Percentiles rank a stretch among this genome's conserved stretches.
These are phyloP conservation scores for Hycleus phaleratus DNA, from an alignment of 1,140 invertebrate species.

Conservation along the genomic window DNA sequence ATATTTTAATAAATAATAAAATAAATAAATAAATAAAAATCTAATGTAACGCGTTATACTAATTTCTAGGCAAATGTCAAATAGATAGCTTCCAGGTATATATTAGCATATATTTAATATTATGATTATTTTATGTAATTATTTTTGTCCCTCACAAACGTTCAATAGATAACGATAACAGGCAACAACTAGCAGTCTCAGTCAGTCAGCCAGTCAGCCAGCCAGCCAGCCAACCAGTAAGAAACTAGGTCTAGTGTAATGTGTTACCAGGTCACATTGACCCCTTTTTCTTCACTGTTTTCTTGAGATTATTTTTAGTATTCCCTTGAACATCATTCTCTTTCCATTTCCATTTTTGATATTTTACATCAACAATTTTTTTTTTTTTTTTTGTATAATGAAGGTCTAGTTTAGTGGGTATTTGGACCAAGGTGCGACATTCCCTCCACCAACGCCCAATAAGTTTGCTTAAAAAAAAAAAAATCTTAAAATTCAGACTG, in stretches of 20 bases:
- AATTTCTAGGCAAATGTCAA: too few species aligned
- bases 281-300: constrained; percentile 16
- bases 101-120: too few species aligned
- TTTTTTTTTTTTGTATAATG: constrained; percentile 24
- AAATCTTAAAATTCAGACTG: background rate
- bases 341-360: background rate
- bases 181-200: too few species aligned
- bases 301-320: constrained; percentile 13
- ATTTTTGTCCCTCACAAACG: background rate
- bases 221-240: background rate
- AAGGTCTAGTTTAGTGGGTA: constrained; percentile 51
- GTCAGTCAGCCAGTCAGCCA: too few species aligned
- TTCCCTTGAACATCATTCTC: constrained; percentile 3
- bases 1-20: too few species aligned
- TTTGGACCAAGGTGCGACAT: constrained; percentile 43
- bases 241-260: constrained; percentile 27
- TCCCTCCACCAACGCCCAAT: constrained; percentile 1
- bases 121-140: too few species aligned
- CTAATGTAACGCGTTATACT: too few species aligned
- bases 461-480: too few species aligned
- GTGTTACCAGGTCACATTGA: constrained; percentile 29
- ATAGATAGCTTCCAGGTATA: too few species aligned
- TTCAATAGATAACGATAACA: background rate
- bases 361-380: background rate
- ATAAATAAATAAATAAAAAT: too few species aligned